These are phyloP conservation scores for Hypotaenidia okinawae DNA, from an alignment of 2,797 vertebrate species.

Conservation along the genomic window DNA sequence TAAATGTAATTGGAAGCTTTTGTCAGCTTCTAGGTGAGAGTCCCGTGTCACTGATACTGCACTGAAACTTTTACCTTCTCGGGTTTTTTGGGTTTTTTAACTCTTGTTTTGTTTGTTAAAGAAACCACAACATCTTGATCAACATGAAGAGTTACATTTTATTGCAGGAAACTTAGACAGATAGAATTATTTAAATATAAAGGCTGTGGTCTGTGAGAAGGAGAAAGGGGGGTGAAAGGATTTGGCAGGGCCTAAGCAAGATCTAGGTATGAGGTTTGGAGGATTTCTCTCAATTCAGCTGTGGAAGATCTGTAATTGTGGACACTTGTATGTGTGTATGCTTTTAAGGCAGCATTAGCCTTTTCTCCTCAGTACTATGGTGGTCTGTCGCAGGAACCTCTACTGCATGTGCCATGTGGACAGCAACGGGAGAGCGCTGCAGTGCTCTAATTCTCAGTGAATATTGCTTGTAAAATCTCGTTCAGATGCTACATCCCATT, in stretches of 20 bases:
- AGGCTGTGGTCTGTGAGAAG: background rate
- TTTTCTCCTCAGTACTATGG: background rate
- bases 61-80: background rate
- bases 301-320: background rate
- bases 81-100: background rate
- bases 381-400: background rate
- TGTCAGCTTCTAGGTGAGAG: background rate
- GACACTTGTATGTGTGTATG: background rate
- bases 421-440: background rate
- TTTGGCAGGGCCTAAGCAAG: background rate
- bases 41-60: background rate
- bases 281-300: background rate
- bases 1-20: background rate
- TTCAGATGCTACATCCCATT: background rate
- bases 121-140: background rate
- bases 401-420: accelerated
- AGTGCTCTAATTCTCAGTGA: background rate
- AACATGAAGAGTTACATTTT: background rate
- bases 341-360: background rate
- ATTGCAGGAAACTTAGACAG: background rate
- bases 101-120: background rate
- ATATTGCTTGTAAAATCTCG: background rate
- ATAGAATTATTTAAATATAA: background rate
- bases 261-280: background rate
- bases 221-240: background rate